Conservation (phyloP, 2,113 vertebrate genomes). For the Ginglymostoma cirratum region DNA sequence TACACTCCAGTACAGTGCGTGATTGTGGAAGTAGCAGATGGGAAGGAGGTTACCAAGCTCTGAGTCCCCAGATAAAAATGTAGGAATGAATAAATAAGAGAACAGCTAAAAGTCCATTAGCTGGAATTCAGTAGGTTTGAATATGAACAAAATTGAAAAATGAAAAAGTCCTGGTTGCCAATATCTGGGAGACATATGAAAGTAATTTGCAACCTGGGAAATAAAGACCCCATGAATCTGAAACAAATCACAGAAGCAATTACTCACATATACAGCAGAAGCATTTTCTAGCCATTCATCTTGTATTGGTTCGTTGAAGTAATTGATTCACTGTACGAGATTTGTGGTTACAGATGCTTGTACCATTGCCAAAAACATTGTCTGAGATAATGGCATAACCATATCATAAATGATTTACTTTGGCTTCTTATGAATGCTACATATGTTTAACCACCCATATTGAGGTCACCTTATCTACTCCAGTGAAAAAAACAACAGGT, state of each 20-base stretch:
- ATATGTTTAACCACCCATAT: conserved; percentile 5
- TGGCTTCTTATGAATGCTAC: conserved; percentile 17
- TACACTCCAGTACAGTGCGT: neutral
- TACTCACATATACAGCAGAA: neutral
- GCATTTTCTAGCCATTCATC: conserved; percentile 26
- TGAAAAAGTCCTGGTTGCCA: neutral
- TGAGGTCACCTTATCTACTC: conserved; percentile 27
- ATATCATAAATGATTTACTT: neutral
- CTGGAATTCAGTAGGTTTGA: neutral
- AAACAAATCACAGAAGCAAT: conserved; percentile 25
- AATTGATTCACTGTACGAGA: conserved; percentile 19
- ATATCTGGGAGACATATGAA: neutral
- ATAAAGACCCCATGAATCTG: neutral
- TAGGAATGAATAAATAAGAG: neutral
- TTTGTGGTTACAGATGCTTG: conserved; percentile 16
- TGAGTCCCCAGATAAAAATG: too few species aligned
- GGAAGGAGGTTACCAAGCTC: neutral
- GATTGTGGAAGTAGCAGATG: neutral
- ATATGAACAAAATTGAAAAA: neutral
- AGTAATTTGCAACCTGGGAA: conserved; percentile 2
- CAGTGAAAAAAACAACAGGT: conserved; percentile 3
- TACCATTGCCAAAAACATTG: conserved; percentile 30
- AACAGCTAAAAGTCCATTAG: neutral
- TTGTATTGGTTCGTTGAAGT: conserved; percentile 16
- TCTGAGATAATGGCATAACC: neutral